These are phyloP conservation scores for Botrylloides violaceus DNA, from an alignment of 23 tunicate species.

Conservation along the genomic window DNA sequence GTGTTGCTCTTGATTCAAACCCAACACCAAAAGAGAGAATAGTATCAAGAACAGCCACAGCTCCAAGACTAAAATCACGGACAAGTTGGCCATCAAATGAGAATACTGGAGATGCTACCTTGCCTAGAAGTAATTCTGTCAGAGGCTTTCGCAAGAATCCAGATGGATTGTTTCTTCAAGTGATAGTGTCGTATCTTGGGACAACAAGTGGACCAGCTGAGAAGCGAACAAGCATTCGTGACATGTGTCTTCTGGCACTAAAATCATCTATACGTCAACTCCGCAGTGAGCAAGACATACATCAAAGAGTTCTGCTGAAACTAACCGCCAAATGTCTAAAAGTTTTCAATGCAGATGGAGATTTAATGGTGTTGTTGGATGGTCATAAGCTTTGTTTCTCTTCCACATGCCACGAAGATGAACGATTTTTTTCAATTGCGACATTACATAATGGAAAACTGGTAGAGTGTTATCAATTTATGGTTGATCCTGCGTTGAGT, in stretches of 20 bases:
- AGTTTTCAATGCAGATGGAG: constrained; percentile 63
- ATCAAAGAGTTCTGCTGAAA: constrained; percentile 66
- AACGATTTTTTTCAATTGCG: constrained; percentile 55
- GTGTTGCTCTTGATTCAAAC: constrained; percentile 14
- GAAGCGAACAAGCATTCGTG: background rate
- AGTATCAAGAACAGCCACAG: background rate
- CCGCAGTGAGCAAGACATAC: constrained; percentile 70
- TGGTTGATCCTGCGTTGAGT: constrained; percentile 64
- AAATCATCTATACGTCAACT: constrained; percentile 43
- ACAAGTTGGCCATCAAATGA: background rate
- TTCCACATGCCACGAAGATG: constrained; percentile 44
- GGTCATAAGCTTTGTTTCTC: constrained; percentile 20
- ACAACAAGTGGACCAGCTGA: constrained; percentile 36
- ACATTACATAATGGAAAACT: constrained; percentile 19
- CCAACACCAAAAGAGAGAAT: background rate
- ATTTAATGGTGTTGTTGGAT: constrained; percentile 39
- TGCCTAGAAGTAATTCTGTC: background rate
- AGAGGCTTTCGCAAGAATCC: background rate
- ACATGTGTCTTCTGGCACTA: constrained; percentile 38
- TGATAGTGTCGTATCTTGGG: constrained; percentile 68
- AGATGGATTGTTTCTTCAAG: constrained; percentile 36
- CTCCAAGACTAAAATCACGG: background rate
- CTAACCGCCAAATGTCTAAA: constrained; percentile 31
- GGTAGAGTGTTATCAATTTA: constrained; percentile 27
- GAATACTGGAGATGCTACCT: background rate